Evolutionary conservation across 2,113 vertebrate species (phyloP).

Genomic region (Glaucomys volans): DNA sequence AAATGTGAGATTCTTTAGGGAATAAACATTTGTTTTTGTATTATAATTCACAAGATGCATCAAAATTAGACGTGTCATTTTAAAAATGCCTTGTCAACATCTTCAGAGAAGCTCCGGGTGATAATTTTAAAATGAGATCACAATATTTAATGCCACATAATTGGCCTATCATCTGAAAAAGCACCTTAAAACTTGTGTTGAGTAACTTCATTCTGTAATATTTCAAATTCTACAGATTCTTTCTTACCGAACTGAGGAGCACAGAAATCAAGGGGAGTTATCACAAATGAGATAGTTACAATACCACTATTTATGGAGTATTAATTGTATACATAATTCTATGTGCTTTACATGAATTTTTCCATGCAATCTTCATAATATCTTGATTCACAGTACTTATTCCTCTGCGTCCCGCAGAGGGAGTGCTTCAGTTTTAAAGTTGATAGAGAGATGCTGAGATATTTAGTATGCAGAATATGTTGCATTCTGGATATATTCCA

Average conservation of each 20-base stretch:
- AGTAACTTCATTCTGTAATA: not conserved
- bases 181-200: not conserved
- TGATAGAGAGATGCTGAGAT: not conserved
- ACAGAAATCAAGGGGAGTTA: not conserved
- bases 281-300: too few relatives aligned
- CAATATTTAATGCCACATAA: not conserved
- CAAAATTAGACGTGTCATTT: not conserved
- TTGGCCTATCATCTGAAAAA: not conserved
- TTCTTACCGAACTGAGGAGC: not conserved
- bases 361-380: not conserved
- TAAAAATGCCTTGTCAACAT: not conserved
- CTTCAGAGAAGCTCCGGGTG: not conserved
- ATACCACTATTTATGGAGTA: not conserved
- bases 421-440: not conserved
- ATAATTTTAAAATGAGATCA: not conserved
- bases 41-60: not conserved
- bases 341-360: too few relatives aligned
- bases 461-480: not conserved
- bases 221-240: not conserved
- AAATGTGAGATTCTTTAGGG: not conserved
- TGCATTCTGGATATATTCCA: not conserved
- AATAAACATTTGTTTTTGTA: not conserved
- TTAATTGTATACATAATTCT: not conserved
- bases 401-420: not conserved
- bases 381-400: not conserved